A percentile compares a stretch with the other conserved stretches of the same genome.
These are phyloP conservation scores for Clanis bilineata DNA, from an alignment of 2,888 invertebrate genomes.

Conservation along the genomic window DNA sequence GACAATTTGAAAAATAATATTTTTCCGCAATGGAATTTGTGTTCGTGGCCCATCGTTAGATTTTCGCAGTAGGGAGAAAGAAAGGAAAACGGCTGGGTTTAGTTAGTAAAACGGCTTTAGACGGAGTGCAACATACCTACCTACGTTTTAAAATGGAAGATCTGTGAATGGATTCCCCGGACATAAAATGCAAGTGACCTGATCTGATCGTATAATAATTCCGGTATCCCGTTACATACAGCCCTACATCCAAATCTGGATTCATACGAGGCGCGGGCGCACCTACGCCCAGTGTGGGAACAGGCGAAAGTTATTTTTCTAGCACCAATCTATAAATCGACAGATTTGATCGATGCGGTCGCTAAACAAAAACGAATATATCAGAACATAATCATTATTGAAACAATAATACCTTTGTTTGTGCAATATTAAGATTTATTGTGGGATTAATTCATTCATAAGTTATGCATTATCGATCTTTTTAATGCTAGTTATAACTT, in stretches of 20 bases:
- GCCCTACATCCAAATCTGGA: not conserved
- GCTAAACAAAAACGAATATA: not conserved
- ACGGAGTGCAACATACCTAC: too few species aligned
- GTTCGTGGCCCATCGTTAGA: too few species aligned
- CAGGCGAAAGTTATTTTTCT: constrained; percentile 20
- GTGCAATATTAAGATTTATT: not conserved
- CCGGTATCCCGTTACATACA: not conserved
- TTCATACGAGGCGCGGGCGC: constrained; percentile 41
- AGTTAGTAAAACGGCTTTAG: too few species aligned
- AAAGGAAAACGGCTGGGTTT: too few species aligned
- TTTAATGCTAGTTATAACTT: too few species aligned
- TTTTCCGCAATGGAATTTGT: too few species aligned
- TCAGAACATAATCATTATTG: not conserved
- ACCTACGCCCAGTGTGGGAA: constrained; percentile 41
- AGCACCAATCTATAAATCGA: constrained; percentile 1
- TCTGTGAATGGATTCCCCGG: too few species aligned
- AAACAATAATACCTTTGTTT: not conserved
- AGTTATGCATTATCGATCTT: too few species aligned
- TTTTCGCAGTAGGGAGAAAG: too few species aligned
- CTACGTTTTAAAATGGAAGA: too few species aligned
- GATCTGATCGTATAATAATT: not conserved
- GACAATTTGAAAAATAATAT: too few species aligned
- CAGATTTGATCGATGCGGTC: constrained; percentile 10
- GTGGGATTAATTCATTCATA: not conserved
- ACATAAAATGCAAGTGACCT: not conserved